Base-by-base conservation (phyloP, 2,113 vertebrate species). In the Nesogale talazaci region DNA sequence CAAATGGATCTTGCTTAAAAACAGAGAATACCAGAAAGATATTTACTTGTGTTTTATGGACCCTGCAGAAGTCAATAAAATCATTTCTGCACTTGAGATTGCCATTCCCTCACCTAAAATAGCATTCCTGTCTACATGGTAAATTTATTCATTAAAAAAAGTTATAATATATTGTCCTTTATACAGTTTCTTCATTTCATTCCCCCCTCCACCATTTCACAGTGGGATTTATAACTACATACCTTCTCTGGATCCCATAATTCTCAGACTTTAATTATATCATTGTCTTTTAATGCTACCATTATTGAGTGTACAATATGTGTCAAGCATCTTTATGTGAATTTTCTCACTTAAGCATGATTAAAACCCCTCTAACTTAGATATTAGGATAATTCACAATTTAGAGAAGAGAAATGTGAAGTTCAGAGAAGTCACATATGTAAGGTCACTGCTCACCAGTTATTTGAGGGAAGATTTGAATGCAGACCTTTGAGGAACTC, bases 311-410 rank as follows among this genome's bases (percentile, higher is more conserved):
- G 19, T 34, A 3, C 6, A 46, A 17, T 15, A 61, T 70, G 23
- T 81, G 34, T 70, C 52, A 78, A 91, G 59, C 70, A 52, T 52
- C 46, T 83, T 19, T 91, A 3, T 87, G 31, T 91, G 42, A 75
- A 79, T 52, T 5, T 52, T 52, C 46, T 52, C 46, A 52, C 46
- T 8, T 52, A 52, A 6, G 46, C 46, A 52, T 52, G 6, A 52
- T 12, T 52, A 11, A 52, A 52, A 52, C 46, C 46, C 46, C 46
- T 52, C 46, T 52, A 52, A 52, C 9, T 52, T 52, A 52, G 46
- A 19, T 57, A 83, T 46, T 65, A 63, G 63, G 59, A 25, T 89
- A 27, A 88, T 86, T 86, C 88, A 2, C 17, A 78, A 69, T 78
- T 93, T 74, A 57, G 15, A 57, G 14, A 56, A 89, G 69, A 61